Conservation (phyloP, 2,797 vertebrate species). For the Babyrousa celebensis region DNA sequence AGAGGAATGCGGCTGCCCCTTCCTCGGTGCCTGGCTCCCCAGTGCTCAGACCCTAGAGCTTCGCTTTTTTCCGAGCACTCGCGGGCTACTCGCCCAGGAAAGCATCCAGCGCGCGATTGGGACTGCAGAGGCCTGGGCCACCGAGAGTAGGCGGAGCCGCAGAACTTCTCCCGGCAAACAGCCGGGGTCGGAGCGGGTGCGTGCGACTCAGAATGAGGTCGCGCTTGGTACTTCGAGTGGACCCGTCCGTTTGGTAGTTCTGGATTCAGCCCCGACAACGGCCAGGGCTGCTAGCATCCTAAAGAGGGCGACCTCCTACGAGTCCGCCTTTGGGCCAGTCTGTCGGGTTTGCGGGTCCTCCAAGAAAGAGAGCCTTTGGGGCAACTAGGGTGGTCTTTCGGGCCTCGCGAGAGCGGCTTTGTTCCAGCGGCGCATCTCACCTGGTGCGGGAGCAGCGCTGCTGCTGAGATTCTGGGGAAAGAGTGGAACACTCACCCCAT, state of each 20-base stretch:
- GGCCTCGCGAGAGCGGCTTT: not conserved
- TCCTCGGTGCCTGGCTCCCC: rapidly evolving
- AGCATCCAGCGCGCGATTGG: rapidly evolving
- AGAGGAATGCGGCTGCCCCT: not conserved
- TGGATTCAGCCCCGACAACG: not conserved
- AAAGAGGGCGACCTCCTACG: not conserved
- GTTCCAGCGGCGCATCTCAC: not conserved
- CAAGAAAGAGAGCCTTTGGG: not conserved
- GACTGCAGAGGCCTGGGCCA: rapidly evolving
- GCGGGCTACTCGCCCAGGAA: too few relatives aligned
- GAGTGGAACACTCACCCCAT: not conserved
- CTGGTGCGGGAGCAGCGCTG: not conserved
- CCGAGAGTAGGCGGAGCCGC: rapidly evolving
- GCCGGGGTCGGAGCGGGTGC: rapidly evolving
- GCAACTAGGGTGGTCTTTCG: not conserved
- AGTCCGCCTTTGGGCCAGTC: not conserved
- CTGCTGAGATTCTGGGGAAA: not conserved
- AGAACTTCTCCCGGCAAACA: rapidly evolving
- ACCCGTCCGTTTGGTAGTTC: not conserved
- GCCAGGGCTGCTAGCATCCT: not conserved
- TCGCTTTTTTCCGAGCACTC: rapidly evolving
- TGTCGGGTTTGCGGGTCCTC: not conserved
- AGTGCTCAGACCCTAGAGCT: not conserved
- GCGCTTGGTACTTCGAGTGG: not conserved
- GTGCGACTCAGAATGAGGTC: rapidly evolving